A percentile compares a stretch with the other conserved stretches of the same genome.
Conservation (phyloP, 2,113 vertebrate genomes). For the Lynx canadensis region DNA sequence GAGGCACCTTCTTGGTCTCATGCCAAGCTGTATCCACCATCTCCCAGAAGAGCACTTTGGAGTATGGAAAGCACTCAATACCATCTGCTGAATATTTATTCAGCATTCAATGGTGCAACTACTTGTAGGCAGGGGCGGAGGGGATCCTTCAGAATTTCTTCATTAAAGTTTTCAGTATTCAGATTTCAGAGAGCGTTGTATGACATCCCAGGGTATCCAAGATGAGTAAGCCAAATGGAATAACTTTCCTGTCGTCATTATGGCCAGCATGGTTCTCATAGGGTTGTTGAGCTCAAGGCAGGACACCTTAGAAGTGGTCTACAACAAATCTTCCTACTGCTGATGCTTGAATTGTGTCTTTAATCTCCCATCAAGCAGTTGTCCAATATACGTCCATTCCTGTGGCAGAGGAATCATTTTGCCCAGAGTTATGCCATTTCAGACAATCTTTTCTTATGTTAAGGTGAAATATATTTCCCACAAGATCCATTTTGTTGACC, state of each 20-base stretch:
- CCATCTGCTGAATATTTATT: neutral
- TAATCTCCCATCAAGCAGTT: neutral
- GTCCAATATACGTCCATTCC: neutral
- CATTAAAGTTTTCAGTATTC: neutral
- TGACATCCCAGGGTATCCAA: neutral
- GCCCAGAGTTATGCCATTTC: neutral
- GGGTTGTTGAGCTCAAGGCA: neutral
- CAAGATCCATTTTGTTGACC: neutral
- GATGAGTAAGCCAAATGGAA: neutral
- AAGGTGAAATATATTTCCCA: neutral
- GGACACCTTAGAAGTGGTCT: neutral
- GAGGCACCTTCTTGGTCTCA: neutral
- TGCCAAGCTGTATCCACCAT: neutral
- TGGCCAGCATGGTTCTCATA: neutral
- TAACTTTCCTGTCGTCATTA: neutral
- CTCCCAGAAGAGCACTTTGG: neutral
- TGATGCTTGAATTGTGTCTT: neutral
- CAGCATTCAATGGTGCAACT: neutral
- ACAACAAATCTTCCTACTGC: neutral
- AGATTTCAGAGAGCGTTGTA: neutral
- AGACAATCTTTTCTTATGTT: neutral
- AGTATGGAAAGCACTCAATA: neutral
- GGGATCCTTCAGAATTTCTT: neutral
- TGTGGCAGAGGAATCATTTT: neutral
- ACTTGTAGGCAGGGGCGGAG: neutral